phyloP scores from a whole-genome alignment of 2,888 invertebrate genomes.

The Cheiracanthium punctorium region DNA sequence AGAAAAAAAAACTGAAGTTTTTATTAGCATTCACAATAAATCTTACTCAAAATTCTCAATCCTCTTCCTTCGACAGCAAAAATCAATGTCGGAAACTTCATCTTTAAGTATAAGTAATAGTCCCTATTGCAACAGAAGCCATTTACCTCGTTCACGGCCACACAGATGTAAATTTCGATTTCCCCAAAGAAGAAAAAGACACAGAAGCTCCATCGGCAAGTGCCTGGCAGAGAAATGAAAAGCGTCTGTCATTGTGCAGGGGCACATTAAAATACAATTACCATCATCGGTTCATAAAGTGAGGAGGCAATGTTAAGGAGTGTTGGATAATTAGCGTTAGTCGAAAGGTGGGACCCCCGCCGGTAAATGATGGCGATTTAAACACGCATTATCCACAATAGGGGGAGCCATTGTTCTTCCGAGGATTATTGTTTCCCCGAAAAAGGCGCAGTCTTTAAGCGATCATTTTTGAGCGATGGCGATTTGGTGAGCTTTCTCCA shows the following conservation, averaged over 20 bases:
- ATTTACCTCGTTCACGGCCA: neutral
- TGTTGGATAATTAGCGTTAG: slow-evolving; percentile 61
- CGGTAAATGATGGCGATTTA: slow-evolving; percentile 69
- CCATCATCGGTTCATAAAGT: slow-evolving; percentile 62
- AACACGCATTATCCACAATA: slow-evolving; percentile 67
- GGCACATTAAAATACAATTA: slow-evolving; percentile 69
- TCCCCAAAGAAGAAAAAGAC: neutral
- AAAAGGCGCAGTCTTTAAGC: slow-evolving; percentile 30
- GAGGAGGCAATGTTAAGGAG: slow-evolving; percentile 50
- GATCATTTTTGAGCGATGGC: slow-evolving; percentile 67
- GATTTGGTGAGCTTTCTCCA: slow-evolving; percentile 16
- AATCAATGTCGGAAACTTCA: too few species aligned
- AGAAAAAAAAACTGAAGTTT: too few species aligned
- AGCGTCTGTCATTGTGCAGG: slow-evolving; percentile 37
- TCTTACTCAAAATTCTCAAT: too few species aligned
- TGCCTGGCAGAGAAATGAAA: slow-evolving; percentile 30
- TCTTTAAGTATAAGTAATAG: too few species aligned
- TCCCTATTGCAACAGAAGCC: neutral
- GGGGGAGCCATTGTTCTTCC: slow-evolving; percentile 58
- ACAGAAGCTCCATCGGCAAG: neutral
- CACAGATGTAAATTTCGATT: neutral
- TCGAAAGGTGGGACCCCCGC: slow-evolving; percentile 48
- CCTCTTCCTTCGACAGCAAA: too few species aligned
- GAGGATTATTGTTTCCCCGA: slow-evolving; percentile 61
- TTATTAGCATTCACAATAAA: too few species aligned